Evolutionary conservation across 2,797 vertebrate genomes (phyloP).

Genomic region (Lerista edwardsae): DNA sequence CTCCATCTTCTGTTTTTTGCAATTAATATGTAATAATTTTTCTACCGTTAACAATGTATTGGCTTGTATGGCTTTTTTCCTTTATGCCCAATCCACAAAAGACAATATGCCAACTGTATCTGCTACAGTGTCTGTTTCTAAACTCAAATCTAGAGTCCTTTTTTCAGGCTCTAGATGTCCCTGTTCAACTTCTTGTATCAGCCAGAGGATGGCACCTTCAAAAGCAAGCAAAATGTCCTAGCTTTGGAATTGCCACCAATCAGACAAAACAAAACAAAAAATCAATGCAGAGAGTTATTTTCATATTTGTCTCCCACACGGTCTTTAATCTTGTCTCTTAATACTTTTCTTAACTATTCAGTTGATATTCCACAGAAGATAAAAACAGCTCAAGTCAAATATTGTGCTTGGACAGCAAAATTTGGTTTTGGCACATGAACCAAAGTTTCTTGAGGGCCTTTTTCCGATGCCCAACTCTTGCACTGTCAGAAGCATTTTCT

Average conservation of each 20-base stretch:
- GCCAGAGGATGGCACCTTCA: neutral
- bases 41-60: too few species aligned
- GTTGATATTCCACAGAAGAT: neutral
- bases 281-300: neutral
- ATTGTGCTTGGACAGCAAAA: neutral
- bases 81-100: too few species aligned
- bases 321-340: neutral
- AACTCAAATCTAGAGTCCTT: neutral
- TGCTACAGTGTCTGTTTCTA: neutral
- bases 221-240: neutral
- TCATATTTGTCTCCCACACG: neutral
- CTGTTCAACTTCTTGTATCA: conserved; percentile 14
- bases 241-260: neutral
- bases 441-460: neutral
- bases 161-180: conserved; percentile 23
- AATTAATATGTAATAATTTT: too few species aligned
- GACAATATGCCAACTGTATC: too few species aligned
- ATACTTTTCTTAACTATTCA: neutral
- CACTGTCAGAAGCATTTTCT: neutral
- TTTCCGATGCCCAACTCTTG: neutral
- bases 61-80: too few species aligned
- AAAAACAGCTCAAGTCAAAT: neutral
- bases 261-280: neutral
- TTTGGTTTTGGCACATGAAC: neutral
- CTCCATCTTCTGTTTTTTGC: too few species aligned